Evolutionary conservation across 2,113 vertebrate species (phyloP).

Genomic region (Podarcis raffonei): DNA sequence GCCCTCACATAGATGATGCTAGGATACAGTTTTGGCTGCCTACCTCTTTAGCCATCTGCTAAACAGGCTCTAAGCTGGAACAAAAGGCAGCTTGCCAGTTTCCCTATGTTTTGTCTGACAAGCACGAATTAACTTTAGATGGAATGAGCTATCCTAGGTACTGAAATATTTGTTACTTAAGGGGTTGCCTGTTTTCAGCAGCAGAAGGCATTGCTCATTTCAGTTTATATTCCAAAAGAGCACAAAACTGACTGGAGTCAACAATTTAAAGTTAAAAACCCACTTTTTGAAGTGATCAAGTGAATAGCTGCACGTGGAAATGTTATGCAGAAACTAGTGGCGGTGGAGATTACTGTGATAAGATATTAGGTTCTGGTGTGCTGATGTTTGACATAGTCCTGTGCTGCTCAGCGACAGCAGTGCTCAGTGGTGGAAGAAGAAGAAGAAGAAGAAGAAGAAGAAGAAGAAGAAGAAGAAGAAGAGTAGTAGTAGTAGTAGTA

Average conservation of each 20-base stretch:
- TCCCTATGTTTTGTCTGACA: neutral
- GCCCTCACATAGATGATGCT: slow-evolving; percentile 1
- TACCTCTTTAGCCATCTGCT: slow-evolving; percentile 48
- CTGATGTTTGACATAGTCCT: neutral
- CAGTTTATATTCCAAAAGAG: neutral
- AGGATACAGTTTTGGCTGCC: slow-evolving; percentile 40
- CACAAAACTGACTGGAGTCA: too few species aligned
- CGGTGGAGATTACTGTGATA: neutral
- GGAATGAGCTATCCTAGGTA: neutral
- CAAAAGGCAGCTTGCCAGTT: neutral
- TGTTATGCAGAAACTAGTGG: neutral
- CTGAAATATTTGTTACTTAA: neutral
- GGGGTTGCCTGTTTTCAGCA: neutral
- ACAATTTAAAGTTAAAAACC: neutral
- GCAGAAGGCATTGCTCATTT: neutral
- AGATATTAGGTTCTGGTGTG: neutral
- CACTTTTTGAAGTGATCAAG: neutral
- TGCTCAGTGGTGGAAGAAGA: too few species aligned
- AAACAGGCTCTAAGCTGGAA: slow-evolving; percentile 45
- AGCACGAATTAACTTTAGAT: neutral
- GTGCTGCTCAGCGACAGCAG: too few species aligned
- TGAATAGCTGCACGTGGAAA: neutral
- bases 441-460: too few species aligned
- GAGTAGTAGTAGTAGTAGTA: too few species aligned
- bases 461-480: too few species aligned